A percentile compares a stretch with the other conserved stretches of the same genome.
Evolutionary conservation across 2,888 invertebrate genomes (phyloP).

Genomic region (Lasioglossum marginatum): DNA sequence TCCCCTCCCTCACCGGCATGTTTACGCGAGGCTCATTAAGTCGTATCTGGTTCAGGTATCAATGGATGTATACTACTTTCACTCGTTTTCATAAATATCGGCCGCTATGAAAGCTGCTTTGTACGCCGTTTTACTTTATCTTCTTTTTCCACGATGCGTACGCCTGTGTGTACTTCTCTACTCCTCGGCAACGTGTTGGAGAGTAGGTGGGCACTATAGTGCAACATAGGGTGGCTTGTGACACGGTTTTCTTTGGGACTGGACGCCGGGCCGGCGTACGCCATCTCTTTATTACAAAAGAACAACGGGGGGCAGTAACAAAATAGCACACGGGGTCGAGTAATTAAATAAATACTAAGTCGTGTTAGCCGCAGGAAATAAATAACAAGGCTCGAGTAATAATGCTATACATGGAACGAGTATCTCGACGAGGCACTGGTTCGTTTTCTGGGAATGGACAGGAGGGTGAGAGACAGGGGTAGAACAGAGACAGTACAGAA

Average conservation of each 20-base stretch:
- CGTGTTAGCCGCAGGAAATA: constrained; percentile 70
- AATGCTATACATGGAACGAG: constrained; percentile 73
- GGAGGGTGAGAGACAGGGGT: background rate
- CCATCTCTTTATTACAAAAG: constrained; percentile 76
- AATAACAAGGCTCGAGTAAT: constrained; percentile 63
- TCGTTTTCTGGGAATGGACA: constrained; percentile 46
- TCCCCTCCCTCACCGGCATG: background rate
- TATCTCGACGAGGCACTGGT: constrained; percentile 78
- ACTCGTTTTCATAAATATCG: constrained; percentile 52
- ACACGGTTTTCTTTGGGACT: constrained; percentile 72
- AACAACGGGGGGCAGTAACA: constrained; percentile 62
- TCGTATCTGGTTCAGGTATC: constrained; percentile 44
- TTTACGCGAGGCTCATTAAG: constrained; percentile 28
- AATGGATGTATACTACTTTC: constrained; percentile 58
- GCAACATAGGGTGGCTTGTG: background rate
- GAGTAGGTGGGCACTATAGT: background rate
- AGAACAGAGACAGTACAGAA: constrained; percentile 47
- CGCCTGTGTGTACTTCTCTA: background rate
- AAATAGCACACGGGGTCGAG: constrained; percentile 59
- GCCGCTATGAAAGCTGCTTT: background rate
- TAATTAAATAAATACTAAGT: constrained; percentile 74
- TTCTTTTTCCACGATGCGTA: background rate
- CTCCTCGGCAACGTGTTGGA: background rate
- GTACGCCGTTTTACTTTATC: background rate
- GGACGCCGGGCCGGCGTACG: constrained; percentile 72